Evolutionary conservation across 92 coral and sea anemone species (phyloP), one percentile per base, ranked within the genome.

Genomic region (Anthopleura xanthogrammica): DNA sequence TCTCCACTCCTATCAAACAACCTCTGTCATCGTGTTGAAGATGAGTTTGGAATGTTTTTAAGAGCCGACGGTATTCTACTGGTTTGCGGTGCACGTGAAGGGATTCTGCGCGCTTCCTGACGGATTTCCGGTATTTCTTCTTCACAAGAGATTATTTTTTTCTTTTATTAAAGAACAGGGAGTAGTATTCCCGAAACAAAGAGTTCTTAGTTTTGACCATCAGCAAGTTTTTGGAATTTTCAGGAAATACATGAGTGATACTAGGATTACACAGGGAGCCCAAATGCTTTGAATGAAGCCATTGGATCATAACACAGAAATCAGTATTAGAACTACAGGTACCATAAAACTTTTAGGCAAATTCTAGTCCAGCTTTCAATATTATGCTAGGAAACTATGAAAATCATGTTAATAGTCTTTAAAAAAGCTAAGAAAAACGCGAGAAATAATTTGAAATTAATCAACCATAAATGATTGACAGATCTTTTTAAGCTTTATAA

Each of bases 31-130:
- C 70, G 14, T 62, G 23, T 62, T 7, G 70, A 62, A 62, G 70
- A n/a, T 23, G 29, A 64, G 76, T 80, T 80, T 62, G 83, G 83
- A 80, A 80, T 80, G 83, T 60, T 64, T 62, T 62, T 62, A n/a
- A 60, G 72, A 16, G 83, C 70, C 60, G 76, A 64, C 83, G 62
- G 76, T 52, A 42, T 43, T 23, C 72, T 64, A 66, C 72, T 80
- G 83, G 83, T 50, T 80, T 80, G 79, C 79, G 79, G 83, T 74
- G 62, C 39, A 41, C 5, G 54, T 13, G 60, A 80, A 39, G 76
- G 50, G 83, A 80, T 80, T 66, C 72, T 42, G 46, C 74, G 76
- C 72, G 22, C 70, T 80, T 80, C 72, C 83, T 74, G 76, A 55
- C 83, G 83, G 83, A 66, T 80, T 62, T 80, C 83, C 83, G 70